These are phyloP conservation scores for Ophion ventricosus DNA, from an alignment of 2,888 invertebrate species.

Conservation along the genomic window DNA sequence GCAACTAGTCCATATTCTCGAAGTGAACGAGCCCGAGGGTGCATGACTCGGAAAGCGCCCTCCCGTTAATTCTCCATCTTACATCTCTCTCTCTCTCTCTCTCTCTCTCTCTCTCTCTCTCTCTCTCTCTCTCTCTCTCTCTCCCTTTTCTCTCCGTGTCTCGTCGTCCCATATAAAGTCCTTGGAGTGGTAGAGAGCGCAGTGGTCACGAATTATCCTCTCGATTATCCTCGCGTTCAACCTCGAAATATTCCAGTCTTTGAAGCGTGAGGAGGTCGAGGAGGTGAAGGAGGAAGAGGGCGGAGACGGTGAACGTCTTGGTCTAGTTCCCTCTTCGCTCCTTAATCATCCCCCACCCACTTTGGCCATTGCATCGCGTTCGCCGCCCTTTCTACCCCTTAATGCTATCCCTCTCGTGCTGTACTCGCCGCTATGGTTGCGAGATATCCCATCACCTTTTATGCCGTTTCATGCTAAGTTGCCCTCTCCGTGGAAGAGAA, in stretches of 20 bases:
- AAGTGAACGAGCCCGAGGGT: conserved; percentile 55
- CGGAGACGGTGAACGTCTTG: conserved; percentile 60
- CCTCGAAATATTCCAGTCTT: conserved; percentile 64
- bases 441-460: conserved; percentile 65
- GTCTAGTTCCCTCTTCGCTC: conserved; percentile 45
- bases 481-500: conserved; percentile 11
- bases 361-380: conserved; percentile 49
- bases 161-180: conserved; percentile 9
- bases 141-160: conserved; percentile 10
- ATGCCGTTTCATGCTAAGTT: conserved; percentile 28
- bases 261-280: conserved; percentile 38
- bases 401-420: conserved; percentile 20
- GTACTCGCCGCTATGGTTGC: conserved; percentile 51
- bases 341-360: conserved; percentile 53
- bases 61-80: conserved; percentile 51
- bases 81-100: conserved; percentile 28
- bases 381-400: conserved; percentile 18
- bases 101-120: conserved; percentile 10
- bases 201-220: conserved; percentile 67
- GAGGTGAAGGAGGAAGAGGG: conserved; percentile 9
- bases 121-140: background rate
- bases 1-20: conserved; percentile 49
- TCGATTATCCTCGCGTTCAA: conserved; percentile 66
- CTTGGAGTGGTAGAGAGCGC: conserved; percentile 38
- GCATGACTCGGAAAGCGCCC: conserved; percentile 58